A percentile compares a stretch with the other conserved stretches of the same genome.
Conservation (phyloP, 2,113 vertebrate genomes). For the Agelaius phoeniceus region DNA sequence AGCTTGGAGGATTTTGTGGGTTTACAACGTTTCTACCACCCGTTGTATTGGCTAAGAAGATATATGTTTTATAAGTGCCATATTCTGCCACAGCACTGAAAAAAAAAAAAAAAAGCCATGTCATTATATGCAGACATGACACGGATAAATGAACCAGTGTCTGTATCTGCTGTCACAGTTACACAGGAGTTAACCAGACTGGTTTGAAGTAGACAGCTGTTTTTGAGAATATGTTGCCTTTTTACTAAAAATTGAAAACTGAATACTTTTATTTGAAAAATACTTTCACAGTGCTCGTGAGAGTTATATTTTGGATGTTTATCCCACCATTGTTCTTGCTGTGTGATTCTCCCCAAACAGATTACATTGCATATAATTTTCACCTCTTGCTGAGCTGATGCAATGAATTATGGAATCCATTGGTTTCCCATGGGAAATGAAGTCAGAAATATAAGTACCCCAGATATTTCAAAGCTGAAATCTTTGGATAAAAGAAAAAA, state of each 20-base stretch:
- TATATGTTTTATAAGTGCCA: not conserved
- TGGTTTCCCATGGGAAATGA: not conserved
- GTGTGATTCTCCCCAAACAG: conserved; percentile 15
- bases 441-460: conserved; percentile 6
- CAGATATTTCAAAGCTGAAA: conserved; percentile 17
- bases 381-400: conserved; percentile 53
- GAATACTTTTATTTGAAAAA: conserved; percentile 19
- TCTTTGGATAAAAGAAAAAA: not conserved
- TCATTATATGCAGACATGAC: not conserved
- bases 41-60: not conserved
- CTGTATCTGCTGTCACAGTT: not conserved
- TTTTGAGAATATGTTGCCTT: not conserved
- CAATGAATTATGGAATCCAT: conserved; percentile 31
- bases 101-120: not conserved
- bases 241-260: conserved; percentile 4
- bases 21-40: not conserved
- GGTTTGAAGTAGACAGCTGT: not conserved
- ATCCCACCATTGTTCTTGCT: conserved; percentile 43
- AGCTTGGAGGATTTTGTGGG: not conserved
- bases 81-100: not conserved
- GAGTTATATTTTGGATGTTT: conserved; percentile 21
- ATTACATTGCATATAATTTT: conserved; percentile 30
- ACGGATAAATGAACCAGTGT: not conserved
- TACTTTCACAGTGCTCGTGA: not conserved
- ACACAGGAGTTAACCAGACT: not conserved